Conservation (phyloP, 2,113 vertebrate species). For the Calypte anna region DNA sequence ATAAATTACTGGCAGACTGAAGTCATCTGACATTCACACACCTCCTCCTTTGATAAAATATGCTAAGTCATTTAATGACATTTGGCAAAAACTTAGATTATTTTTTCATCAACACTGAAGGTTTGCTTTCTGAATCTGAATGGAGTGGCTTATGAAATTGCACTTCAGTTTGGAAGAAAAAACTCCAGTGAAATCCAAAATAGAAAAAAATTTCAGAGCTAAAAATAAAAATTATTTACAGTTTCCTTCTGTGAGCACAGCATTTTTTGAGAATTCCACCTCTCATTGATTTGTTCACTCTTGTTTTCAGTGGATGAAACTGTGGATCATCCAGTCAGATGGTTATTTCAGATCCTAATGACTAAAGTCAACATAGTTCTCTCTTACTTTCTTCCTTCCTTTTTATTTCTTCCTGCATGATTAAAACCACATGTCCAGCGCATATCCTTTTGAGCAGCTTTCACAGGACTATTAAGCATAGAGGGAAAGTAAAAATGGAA, state of each 20-base stretch:
- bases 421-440: not conserved
- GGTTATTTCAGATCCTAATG: not conserved
- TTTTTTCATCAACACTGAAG: not conserved
- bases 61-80: not conserved
- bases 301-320: not conserved
- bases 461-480: not conserved
- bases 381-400: not conserved
- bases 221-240: not conserved
- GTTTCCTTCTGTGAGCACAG: not conserved
- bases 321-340: not conserved
- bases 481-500: not conserved
- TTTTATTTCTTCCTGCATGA: too few species aligned
- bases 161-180: not conserved
- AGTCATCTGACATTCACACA: not conserved
- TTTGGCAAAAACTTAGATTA: not conserved
- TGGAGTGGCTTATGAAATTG: not conserved
- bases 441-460: accelerated
- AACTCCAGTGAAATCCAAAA: not conserved
- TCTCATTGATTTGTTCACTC: not conserved
- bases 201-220: not conserved
- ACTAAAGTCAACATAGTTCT: not conserved
- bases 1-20: not conserved
- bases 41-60: not conserved
- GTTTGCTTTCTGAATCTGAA: not conserved
- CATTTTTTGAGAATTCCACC: not conserved